These are phyloP conservation scores for Sitta europaea DNA, from an alignment of 2,113 vertebrate genomes.

Conservation along the genomic window DNA sequence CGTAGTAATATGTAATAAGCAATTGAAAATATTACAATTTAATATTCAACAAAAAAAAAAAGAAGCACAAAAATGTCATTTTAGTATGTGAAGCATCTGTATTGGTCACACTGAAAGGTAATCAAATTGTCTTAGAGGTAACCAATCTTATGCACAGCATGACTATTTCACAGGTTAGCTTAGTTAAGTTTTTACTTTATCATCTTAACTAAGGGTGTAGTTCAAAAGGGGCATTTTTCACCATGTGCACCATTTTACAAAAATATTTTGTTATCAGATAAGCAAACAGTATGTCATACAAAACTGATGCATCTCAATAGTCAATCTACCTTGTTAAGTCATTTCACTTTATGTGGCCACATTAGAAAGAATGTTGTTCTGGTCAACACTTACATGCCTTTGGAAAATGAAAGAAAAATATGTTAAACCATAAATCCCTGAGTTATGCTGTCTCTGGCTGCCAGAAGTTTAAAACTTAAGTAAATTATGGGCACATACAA, in stretches of 20 bases:
- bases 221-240: not conserved
- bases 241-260: not conserved
- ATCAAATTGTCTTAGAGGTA: not conserved
- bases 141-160: not conserved
- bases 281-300: not conserved
- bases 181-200: not conserved
- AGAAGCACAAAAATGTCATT: not conserved
- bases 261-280: not conserved
- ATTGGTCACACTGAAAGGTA: not conserved
- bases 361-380: not conserved
- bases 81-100: not conserved
- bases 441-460: not conserved
- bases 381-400: not conserved
- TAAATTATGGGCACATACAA: not conserved
- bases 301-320: not conserved
- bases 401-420: not conserved
- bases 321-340: not conserved
- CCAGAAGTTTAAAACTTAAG: not conserved
- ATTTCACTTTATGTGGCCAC: not conserved
- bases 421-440: not conserved
- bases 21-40: not conserved
- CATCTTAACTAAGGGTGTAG: not conserved
- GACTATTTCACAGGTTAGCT: not conserved
- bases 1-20: not conserved
- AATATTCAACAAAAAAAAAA: not conserved